A percentile compares a stretch with the other conserved stretches of the same genome.
phyloP scores from a whole-genome alignment of 2,888 invertebrate genomes.

The Galeruca laticollis region DNA sequence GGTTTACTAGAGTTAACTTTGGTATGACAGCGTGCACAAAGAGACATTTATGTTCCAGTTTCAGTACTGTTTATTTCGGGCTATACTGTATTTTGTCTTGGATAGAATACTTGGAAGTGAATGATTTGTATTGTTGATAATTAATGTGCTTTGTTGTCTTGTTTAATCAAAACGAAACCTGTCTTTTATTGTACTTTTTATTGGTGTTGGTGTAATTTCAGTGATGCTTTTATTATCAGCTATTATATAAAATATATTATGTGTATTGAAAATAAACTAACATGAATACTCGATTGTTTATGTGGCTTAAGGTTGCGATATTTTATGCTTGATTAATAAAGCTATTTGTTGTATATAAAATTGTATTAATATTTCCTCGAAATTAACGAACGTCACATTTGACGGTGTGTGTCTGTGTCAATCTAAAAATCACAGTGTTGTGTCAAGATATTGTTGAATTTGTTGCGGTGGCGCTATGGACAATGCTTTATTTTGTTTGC shows the following conservation, averaged over 20 bases:
- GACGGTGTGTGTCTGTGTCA: background rate
- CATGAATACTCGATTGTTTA: background rate
- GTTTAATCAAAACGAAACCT: too few species aligned
- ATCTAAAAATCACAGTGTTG: too few species aligned
- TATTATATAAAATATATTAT: background rate
- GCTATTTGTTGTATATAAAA: constrained; percentile 16
- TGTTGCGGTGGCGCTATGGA: background rate
- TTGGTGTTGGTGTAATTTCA: background rate
- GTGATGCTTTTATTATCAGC: background rate
- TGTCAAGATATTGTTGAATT: constrained; percentile 4
- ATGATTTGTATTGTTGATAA: too few species aligned
- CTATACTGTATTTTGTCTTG: too few species aligned
- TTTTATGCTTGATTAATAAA: constrained; percentile 15
- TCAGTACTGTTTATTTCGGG: too few species aligned
- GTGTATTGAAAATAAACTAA: constrained; percentile 10
- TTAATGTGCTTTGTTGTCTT: too few species aligned
- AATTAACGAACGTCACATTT: background rate
- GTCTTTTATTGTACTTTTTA: too few species aligned
- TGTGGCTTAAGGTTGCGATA: constrained; percentile 13
- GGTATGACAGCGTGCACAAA: too few species aligned
- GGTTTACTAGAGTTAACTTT: too few species aligned
- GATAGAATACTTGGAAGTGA: too few species aligned
- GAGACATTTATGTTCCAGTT: too few species aligned
- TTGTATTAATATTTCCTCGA: constrained; percentile 12
- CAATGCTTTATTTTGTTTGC: background rate